Conservation (phyloP, 2,113 vertebrate genomes). For the Etheostoma spectabile region DNA sequence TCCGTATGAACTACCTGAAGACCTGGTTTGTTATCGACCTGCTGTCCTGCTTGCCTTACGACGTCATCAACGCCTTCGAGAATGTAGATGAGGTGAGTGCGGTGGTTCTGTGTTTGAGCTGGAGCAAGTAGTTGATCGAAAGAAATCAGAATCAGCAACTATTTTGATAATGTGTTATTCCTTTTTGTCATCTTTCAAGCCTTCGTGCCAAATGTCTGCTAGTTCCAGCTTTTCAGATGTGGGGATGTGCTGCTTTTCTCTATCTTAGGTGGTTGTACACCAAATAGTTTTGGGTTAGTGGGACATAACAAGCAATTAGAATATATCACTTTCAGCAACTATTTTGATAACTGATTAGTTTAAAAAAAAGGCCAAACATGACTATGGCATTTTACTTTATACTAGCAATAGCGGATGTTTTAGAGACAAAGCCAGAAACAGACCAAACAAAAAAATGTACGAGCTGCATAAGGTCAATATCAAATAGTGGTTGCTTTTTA, state of each 20-base stretch:
- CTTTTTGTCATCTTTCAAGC: not conserved
- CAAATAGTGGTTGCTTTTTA: not conserved
- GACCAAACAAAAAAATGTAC: too few species aligned
- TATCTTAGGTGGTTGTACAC: not conserved
- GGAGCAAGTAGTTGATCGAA: too few species aligned
- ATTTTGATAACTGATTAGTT: not conserved
- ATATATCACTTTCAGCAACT: not conserved
- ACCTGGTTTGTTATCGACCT: slow-evolving; percentile 99
- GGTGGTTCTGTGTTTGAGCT: not conserved
- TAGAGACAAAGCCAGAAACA: too few species aligned
- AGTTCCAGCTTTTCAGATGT: not conserved
- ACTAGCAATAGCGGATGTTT: too few species aligned
- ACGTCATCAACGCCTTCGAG: slow-evolving; percentile 99
- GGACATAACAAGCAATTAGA: not conserved
- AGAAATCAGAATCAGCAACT: too few species aligned
- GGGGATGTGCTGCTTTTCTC: not conserved
- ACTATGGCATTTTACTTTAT: too few species aligned
- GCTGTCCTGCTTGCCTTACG: slow-evolving; percentile 97
- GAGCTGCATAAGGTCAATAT: too few species aligned
- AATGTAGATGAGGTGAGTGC: slow-evolving; percentile 98
- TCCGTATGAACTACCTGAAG: slow-evolving; percentile 99
- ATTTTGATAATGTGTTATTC: too few species aligned
- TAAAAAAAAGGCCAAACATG: not conserved
- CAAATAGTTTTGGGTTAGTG: not conserved
- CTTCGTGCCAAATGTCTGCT: not conserved